Conservation (phyloP, 1,140 invertebrate species). For the Drosophila parvula region DNA sequence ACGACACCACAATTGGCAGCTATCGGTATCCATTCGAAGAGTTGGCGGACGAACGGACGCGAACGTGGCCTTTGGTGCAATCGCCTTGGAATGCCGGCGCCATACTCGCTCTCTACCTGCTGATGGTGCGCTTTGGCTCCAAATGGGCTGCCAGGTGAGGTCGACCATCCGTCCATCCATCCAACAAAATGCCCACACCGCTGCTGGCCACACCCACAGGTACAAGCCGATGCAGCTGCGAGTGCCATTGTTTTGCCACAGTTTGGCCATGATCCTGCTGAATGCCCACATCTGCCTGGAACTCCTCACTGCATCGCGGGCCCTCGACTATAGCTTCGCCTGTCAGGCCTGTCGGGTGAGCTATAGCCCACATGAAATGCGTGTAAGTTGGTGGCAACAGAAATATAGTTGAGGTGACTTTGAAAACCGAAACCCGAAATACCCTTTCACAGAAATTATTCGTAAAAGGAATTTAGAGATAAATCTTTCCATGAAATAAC, state of each 20-base stretch:
- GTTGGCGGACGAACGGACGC: constrained; percentile 86
- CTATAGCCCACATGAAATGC: constrained; percentile 91
- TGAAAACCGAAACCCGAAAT: background rate
- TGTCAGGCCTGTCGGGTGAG: constrained; percentile 94
- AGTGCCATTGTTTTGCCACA: constrained; percentile 93
- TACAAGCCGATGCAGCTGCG: constrained; percentile 91
- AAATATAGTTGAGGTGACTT: background rate
- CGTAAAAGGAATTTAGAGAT: too few relatives aligned
- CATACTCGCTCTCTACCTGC: constrained; percentile 91
- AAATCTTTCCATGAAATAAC: too few relatives aligned
- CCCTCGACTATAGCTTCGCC: constrained; percentile 93
- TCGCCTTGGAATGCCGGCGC: constrained; percentile 91
- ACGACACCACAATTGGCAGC: constrained; percentile 29
- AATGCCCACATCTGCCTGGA: constrained; percentile 94
- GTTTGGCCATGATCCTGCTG: constrained; percentile 92
- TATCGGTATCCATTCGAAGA: constrained; percentile 54
- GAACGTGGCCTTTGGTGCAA: constrained; percentile 94
- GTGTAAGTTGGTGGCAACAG: constrained; percentile 84
- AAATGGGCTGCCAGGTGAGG: constrained; percentile 90
- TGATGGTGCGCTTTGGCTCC: constrained; percentile 92
- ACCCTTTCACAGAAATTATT: background rate
- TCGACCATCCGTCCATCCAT: background rate
- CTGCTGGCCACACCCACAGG: constrained; percentile 50
- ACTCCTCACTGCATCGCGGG: constrained; percentile 89
- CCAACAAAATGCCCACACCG: constrained; percentile 22